A percentile compares a stretch with the other conserved stretches of the same genome.
Conservation (phyloP, 2,888 invertebrate species). For the Barypeithes pellucidus region DNA sequence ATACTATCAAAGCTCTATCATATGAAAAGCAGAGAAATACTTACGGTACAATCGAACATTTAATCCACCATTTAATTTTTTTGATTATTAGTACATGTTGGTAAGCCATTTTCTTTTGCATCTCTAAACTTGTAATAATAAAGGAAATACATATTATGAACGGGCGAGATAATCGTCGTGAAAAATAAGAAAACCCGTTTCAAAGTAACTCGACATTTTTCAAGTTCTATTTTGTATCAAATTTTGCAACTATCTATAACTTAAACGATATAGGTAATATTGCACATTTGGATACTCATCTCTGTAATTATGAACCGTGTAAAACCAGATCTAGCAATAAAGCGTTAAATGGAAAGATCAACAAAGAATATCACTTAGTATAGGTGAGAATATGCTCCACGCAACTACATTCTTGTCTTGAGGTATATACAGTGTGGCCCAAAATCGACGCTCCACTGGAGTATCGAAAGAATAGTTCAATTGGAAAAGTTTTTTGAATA, state of each 20-base stretch:
- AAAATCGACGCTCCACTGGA: neutral
- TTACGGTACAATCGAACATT: no score
- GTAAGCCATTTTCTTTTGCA: no score
- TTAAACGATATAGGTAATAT: neutral
- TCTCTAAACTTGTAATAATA: no score
- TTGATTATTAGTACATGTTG: no score
- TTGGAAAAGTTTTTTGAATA: no score
- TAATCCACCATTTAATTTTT: no score
- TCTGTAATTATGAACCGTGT: neutral
- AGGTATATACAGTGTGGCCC: neutral
- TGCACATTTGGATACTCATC: neutral
- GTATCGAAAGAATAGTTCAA: neutral
- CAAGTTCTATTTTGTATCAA: neutral
- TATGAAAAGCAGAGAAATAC: no score
- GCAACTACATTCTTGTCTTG: neutral
- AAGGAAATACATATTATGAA: no score
- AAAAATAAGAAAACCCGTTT: no score
- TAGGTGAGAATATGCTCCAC: neutral
- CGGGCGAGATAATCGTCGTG: no score
- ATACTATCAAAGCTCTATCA: no score
- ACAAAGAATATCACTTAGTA: slow-evolving; percentile 8
- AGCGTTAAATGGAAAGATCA: slow-evolving; percentile 15
- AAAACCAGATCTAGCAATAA: slow-evolving; percentile 16
- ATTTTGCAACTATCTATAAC: neutral
- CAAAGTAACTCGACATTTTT: no score